Evolutionary conservation across 2,888 invertebrate genomes (phyloP), one percentile per base, ranked within the genome.

Genomic region (Plagiodera versicolora): DNA sequence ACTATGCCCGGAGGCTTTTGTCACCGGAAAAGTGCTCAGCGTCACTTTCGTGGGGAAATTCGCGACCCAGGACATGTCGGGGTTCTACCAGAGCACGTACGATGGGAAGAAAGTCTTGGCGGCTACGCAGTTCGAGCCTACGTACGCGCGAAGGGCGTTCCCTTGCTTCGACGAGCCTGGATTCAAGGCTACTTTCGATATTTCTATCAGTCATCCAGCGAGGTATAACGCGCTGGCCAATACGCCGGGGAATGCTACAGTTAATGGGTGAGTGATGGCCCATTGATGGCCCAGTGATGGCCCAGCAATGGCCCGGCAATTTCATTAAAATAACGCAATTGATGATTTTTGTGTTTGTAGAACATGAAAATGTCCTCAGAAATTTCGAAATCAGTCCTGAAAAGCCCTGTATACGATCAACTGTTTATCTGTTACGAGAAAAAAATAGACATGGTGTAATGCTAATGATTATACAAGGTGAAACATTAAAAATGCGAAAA

Each of bases 121-220:
- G 1, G 84, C 87, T 1, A 89, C 89, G 0, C 89, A 89, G 63
- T 85, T 90, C 52, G 87, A 89, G 74, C 84, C 87, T 0, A 86
- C 86, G 0, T 83, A 84, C 59, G 88, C 89, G 0, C 84, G 89
- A 0, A 82, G 83, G 47, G 89, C 87, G 0, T 91, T 91, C 75
- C 91, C 91, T 0, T 91, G 91, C 72, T 91, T 87, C 72, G 91
- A 91, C 69, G 89, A 89, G 71, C 91, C 92, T 0, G 81, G 80
- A 0, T 76, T 85, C 32, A 91, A 91, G 72, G 88, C 91, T 0
- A 79, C 80, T 14, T 90, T 89, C 72, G 80, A 83, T 82, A 24
- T 71, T 1, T 57, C 57, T 1, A 65, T 69, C 9, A 60, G 61
- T 0, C 85, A 89, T 47, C 82, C 83, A 4, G 69, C 69, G 1